Evolutionary conservation across 2,888 invertebrate genomes (phyloP), one percentile per base, ranked within the genome.

Genomic region (Brachylomia viminalis): DNA sequence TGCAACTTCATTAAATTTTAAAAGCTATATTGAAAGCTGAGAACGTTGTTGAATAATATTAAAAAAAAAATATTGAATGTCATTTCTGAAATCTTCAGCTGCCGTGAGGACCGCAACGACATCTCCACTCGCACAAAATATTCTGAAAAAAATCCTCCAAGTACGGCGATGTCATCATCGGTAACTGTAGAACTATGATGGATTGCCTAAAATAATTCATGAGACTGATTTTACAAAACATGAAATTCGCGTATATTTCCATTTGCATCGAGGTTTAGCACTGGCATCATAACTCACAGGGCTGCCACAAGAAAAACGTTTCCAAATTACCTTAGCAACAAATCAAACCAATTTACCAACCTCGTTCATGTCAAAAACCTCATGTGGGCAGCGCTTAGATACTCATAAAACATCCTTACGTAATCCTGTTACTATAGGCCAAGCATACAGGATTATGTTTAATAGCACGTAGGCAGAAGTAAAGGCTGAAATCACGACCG

Each of bases 401-500:
- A 87, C 87, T 66, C 71, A 20, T 59, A 72, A 54, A 49, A 42
- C 33, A 38, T 62, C 10, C 72, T 79, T 62, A 79, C 47, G 69
- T 79, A 69, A 71, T 33, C n/a, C 42, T 33, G 73, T 75, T 75
- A 74, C 73, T 38, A 7, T 73, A 77, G 15, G 17, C 49, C 33
- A 33, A 61, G 27, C 45, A 20, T n/a, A 13, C 62, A 71, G 47
- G 47, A 85, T 65, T 64, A 30, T 75, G 42, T 11, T 71, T 67
- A 82, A 80, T 42, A 67, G 66, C 0, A 76, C 54, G 86, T 87
- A 84, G 86, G 85, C 58, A 68, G 87, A 68, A n/a, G 66, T 81
- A 72, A 68, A 67, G 23, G 54, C 61, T 68, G n/a, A 81, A 79
- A 83, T 86, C 72, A 81, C 33, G 47, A 67, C 76, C 70, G 75